These are phyloP conservation scores for Apotomis betuletana DNA, from an alignment of 2,888 invertebrate species.

Conservation along the genomic window DNA sequence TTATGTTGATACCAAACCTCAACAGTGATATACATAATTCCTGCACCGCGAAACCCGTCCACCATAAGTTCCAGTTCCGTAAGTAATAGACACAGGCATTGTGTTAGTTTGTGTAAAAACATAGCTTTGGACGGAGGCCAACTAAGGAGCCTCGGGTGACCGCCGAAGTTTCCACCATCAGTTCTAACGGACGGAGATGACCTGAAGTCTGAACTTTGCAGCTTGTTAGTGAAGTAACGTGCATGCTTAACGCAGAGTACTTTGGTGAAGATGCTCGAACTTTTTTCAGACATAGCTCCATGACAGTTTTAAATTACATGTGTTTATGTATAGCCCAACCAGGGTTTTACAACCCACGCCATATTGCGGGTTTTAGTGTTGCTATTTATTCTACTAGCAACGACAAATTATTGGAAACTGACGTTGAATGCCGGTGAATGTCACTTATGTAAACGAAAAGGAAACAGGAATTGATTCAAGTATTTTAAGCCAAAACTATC, in stretches of 20 bases:
- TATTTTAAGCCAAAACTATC: too few relatives aligned
- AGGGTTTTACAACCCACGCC: too few relatives aligned
- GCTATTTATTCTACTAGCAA: too few relatives aligned
- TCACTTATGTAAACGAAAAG: too few relatives aligned
- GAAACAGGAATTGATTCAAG: too few relatives aligned
- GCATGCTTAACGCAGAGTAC: slow-evolving; percentile 18
- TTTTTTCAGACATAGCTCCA: neutral
- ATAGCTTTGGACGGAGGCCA: slow-evolving; percentile 60
- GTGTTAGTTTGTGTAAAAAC: slow-evolving; percentile 59
- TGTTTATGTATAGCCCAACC: too few relatives aligned
- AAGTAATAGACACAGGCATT: slow-evolving; percentile 54
- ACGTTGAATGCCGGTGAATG: too few relatives aligned
- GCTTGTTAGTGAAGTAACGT: slow-evolving; percentile 37
- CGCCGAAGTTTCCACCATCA: slow-evolving; percentile 47
- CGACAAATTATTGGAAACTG: too few relatives aligned
- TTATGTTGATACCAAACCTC: neutral
- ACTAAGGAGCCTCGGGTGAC: slow-evolving; percentile 47
- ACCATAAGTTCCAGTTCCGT: slow-evolving; percentile 53
- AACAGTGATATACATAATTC: slow-evolving; percentile 14
- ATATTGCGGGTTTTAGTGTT: too few relatives aligned
- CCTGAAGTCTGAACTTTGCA: slow-evolving; percentile 44
- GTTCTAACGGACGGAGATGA: slow-evolving; percentile 48
- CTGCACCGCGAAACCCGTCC: slow-evolving; percentile 14
- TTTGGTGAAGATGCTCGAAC: slow-evolving; percentile 4
- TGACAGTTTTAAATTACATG: too few relatives aligned